Conservation (phyloP, 1,140 invertebrate species). For the Laupala kohalensis region DNA sequence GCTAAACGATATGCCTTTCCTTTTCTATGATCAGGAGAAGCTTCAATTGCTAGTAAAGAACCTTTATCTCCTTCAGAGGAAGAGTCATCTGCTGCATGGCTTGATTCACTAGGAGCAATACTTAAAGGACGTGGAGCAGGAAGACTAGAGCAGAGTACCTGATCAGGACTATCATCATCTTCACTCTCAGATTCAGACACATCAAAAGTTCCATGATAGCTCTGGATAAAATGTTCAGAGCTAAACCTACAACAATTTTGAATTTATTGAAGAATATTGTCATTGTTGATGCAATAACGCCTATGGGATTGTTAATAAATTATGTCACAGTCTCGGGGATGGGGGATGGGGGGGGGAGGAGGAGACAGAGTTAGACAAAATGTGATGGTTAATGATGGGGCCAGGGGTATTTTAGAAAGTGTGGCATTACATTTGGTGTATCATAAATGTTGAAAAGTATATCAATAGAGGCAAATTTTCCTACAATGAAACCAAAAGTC, state of each 20-base stretch:
- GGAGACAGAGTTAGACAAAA: not conserved
- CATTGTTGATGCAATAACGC: not conserved
- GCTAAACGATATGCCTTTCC: conserved; percentile 31
- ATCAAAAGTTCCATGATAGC: conserved; percentile 11
- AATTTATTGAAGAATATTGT: not conserved
- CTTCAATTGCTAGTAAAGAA: conserved; percentile 11
- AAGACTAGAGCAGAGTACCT: conserved; percentile 4
- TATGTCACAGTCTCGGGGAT: not conserved
- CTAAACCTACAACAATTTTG: conserved; percentile 4
- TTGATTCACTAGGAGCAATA: conserved; percentile 14
- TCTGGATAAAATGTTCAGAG: conserved; percentile 1
- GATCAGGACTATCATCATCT: conserved; percentile 21
- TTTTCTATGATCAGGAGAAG: conserved; percentile 19
- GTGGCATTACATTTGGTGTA: no score
- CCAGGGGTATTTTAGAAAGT: no score
- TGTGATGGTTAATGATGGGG: not conserved
- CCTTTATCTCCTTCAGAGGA: conserved; percentile 10
- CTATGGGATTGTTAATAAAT: not conserved
- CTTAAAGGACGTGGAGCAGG: conserved; percentile 3
- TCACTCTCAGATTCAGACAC: conserved; percentile 25
- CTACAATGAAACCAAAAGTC: no score
- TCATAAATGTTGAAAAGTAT: no score
- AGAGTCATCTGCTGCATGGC: conserved; percentile 16
- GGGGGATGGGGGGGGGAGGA: not conserved
- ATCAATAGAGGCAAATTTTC: no score